Conservation (phyloP, 2,113 vertebrate genomes). For the Cynoglossus semilaevis region DNA sequence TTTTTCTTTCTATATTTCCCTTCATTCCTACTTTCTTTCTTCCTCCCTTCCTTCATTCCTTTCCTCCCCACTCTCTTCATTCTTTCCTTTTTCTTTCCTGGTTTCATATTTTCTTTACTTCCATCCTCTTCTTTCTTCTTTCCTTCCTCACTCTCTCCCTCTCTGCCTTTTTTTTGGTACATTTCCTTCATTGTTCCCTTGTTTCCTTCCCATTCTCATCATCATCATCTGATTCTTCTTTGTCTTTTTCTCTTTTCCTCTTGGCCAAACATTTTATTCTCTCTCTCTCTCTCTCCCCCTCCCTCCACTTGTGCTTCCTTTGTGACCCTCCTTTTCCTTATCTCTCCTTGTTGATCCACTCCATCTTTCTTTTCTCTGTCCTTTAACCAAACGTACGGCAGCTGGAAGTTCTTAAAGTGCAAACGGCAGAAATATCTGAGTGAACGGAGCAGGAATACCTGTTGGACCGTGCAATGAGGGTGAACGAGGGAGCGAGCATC, state of each 20-base stretch:
- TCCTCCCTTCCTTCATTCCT: conserved; percentile 18
- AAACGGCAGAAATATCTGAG: conserved; percentile 47
- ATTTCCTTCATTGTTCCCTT: too few relatives aligned
- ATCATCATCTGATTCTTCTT: too few relatives aligned
- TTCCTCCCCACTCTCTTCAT: background rate
- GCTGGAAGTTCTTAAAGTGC: conserved; percentile 53
- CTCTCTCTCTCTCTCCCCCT: conserved; percentile 11
- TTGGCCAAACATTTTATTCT: background rate
- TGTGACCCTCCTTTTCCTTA: conserved; percentile 1
- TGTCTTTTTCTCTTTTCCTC: too few relatives aligned
- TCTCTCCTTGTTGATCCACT: too few relatives aligned
- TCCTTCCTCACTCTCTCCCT: too few relatives aligned
- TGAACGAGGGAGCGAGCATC: conserved; percentile 5
- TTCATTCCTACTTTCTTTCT: background rate
- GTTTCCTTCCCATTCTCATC: too few relatives aligned
- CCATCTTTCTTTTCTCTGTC: background rate
- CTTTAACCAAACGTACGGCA: conserved; percentile 15
- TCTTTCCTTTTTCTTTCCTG: too few relatives aligned
- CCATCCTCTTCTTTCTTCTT: too few relatives aligned
- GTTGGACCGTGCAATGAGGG: conserved; percentile 4
- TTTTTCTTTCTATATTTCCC: too few relatives aligned
- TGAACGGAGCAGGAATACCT: conserved; percentile 38
- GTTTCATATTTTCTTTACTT: too few relatives aligned
- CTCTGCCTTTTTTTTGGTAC: too few relatives aligned
- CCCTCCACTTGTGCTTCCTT: conserved; percentile 5